Evolutionary conservation across 2,888 invertebrate genomes (phyloP), one percentile per base, ranked within the genome.

Genomic region (Stenchaetothrips biformis): DNA sequence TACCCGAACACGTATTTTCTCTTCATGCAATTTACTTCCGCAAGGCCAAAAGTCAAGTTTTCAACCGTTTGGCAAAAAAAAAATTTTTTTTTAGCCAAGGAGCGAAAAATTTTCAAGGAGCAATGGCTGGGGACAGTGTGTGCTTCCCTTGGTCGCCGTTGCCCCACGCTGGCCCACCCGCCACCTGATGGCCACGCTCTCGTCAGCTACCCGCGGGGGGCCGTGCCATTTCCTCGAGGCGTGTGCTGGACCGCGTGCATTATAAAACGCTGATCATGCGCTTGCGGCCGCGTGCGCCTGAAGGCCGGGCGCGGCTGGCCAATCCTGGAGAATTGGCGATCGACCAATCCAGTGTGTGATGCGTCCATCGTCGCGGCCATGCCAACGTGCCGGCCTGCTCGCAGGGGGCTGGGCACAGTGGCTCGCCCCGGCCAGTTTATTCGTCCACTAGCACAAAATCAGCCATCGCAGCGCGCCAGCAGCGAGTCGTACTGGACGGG

Each of bases 381-480:
- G 53, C 53, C 8, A 7, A 11, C 3, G 53, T n/a, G 18, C 4
- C 3, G 53, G 53, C 8, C 13, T 53, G 49, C 8, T 49, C 49
- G 53, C 53, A 7, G 53, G 53, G 16, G 53, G 16, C 59, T 59
- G n/a, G 59, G 18, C 4, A 6, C n/a, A 16, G 59, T n/a, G n/a
- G n/a, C n/a, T n/a, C n/a, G n/a, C n/a, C 18, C 59, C 59, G 59
- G 59, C 59, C 59, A 16, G 59, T 59, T 53, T 59, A 59, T 59
- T 59, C 59, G 59, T n/a, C 59, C 59, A 18, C 59, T 59, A 59
- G 59, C n/a, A 59, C 59, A n/a, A 59, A 59, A 59, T 59, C 59
- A 59, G 9, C 59, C 59, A 59, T 59, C 59, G 59, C 59, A n/a
- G n/a, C n/a, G n/a, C n/a, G n/a, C n/a, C 53, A n/a, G 53, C 53